These are phyloP conservation scores for Ispidina lecontei DNA, from an alignment of 2,797 vertebrate genomes.

Conservation along the genomic window DNA sequence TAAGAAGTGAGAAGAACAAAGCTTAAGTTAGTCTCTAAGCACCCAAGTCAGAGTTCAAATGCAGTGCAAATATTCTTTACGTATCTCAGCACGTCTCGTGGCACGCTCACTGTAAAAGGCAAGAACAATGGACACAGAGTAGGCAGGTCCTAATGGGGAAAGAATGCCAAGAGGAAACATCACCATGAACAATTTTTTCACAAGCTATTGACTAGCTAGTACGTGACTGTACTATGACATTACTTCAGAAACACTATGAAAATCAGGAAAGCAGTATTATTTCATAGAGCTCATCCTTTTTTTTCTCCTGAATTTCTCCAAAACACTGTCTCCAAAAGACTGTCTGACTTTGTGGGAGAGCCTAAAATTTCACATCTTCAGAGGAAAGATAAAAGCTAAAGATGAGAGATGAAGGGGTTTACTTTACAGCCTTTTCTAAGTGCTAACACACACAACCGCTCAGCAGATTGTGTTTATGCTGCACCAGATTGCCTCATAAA, in stretches of 20 bases:
- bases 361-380: neutral
- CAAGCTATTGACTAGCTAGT: neutral
- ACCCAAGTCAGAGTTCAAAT: constrained; percentile 56
- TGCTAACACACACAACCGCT: neutral
- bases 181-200: neutral
- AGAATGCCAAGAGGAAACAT: neutral
- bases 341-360: neutral
- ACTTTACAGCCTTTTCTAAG: neutral
- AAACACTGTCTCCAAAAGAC: neutral
- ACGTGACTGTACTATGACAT: neutral
- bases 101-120: constrained; percentile 2
- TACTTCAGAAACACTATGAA: neutral
- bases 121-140: neutral
- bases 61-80: constrained; percentile 47
- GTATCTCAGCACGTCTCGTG: constrained; percentile 21
- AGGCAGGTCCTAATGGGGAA: neutral
- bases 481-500: neutral
- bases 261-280: neutral
- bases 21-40: constrained; percentile 56
- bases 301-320: neutral
- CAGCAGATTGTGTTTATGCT: neutral
- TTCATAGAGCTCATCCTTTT: neutral
- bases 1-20: constrained; percentile 68
- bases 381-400: neutral
- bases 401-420: neutral